Base-by-base conservation (phyloP, 2,888 invertebrate species). In the Phania funesta region DNA sequence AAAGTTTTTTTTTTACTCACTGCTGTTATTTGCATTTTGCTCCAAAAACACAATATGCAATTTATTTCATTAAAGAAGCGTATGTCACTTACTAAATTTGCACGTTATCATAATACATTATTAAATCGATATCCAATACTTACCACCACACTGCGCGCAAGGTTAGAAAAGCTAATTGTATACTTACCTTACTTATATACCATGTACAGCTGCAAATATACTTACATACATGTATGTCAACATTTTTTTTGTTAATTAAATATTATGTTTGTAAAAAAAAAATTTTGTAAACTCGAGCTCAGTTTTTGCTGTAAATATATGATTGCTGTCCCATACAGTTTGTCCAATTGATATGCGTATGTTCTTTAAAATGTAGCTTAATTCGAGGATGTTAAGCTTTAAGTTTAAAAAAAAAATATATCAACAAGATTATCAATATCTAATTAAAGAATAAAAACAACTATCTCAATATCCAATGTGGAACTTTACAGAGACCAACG, bases 401-500 rank as follows among this genome's bases (percentile, higher is more conserved):
- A 50, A 3, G 26, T 38, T 48, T 5, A 11, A 46, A 41, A 9
- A 3, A 26, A 56, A 9, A 54, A 68, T 2, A 44, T 22, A 50
- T 29, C 32, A 9, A 65, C 5, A 65, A 11, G 32, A 65, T 22
- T 11, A 22, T n/a, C 20, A 8, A 56, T 29, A 44, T 16, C 20
- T 46, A 26, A 16, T 26, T 70, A 48, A 65, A 58, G 38, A 44
- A 67, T 32, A 62, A 52, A 74, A 38, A 22, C 6, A 5, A 13
- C 44, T 74, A 67, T 73, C 48, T 65, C 62, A 71, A 76, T 79
- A 78, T 64, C 29, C 70, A 52, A 74, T 86, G 85, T 89, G 90
- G 90, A 87, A 87, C 35, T 56, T 90, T 90, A 83, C 90, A 90
- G 90, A 89, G 86, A 81, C 87, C 86, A 91, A 92, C 93, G 91